Base-by-base conservation (phyloP, 2,797 vertebrate species). In the Merluccius polli region DNA sequence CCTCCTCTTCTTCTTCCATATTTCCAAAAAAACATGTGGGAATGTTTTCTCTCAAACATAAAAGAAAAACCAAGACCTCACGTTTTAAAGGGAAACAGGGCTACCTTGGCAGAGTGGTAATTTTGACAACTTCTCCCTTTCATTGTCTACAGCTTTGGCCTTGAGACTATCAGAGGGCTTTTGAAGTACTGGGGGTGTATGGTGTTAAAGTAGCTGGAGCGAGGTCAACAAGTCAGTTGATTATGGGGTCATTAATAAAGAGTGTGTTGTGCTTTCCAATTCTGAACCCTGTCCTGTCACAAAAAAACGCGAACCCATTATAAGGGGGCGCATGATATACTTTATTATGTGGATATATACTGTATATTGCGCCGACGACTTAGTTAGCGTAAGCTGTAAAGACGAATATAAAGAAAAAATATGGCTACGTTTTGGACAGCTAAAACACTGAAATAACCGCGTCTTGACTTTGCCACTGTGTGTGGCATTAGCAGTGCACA, bases 41-140 rank as follows among this genome's bases (percentile, higher is more conserved):
- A 96, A 94, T 95, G 90, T 90, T 97, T 97, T 96, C 90, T 90
- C 82, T 91, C 88, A 88, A 86, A 94, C 93, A 94, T 95, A 92
- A 95, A 95, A 96, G 91, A 83, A 88, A n/a, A 83, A 87, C 82
- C 73, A 81, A 91, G 89, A 90, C 86, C 86, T 89, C 78, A 85
- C 81, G 84, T 84, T 88, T 88, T 88, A 93, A 93, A 85, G 92
- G 89, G 85, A 89, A 95, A 87, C 84, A 88, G 89, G 89, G 81
- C 86, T 87, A 87, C 87, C 90, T 92, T 79, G 89, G 93, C 92
- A 90, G 84, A 90, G 88, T 89, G 93, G 91, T 95, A 91, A 89
- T 87, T 95, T 93, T 91, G 92, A 94, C 93, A 95, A 87, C 81
- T 93, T 90, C 88, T 92, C 78, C 84, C 76, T 80, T 85, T 90